phyloP scores from a whole-genome alignment of 1,140 invertebrate species.

The Schlechtendalia chinensis region DNA sequence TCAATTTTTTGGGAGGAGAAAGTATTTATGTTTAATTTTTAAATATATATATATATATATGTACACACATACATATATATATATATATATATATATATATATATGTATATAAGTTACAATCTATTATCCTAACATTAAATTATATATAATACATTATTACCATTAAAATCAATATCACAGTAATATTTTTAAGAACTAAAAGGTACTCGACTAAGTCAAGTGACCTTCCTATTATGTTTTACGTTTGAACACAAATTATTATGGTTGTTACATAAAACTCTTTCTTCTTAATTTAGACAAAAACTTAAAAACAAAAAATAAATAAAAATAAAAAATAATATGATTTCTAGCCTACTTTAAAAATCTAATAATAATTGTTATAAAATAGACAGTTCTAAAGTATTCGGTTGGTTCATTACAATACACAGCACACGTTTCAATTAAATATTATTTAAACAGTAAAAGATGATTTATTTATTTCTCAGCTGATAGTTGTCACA shows the following conservation, averaged over 20 bases:
- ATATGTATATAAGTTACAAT: neutral
- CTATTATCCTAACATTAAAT: constrained; percentile 28
- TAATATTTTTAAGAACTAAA: constrained; percentile 49
- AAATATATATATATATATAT: constrained; percentile 5
- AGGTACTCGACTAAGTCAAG: constrained; percentile 46
- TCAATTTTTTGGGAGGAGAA: neutral
- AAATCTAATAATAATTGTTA: constrained; percentile 49
- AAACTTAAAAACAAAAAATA: constrained; percentile 45
- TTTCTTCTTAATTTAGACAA: constrained; percentile 31
- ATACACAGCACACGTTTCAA: constrained; percentile 50
- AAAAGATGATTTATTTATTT: constrained; percentile 47
- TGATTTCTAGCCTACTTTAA: constrained; percentile 42
- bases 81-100: neutral
- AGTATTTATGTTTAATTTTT: neutral
- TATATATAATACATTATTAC: constrained; percentile 48
- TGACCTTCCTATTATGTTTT: constrained; percentile 43
- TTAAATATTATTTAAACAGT: constrained; percentile 50
- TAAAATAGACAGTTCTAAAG: constrained; percentile 50
- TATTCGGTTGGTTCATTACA: constrained; percentile 50
- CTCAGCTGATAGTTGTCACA: constrained; percentile 48
- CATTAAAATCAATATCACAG: constrained; percentile 50
- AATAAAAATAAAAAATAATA: no score
- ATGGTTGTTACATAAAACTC: constrained; percentile 48
- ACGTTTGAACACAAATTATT: constrained; percentile 48
- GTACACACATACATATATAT: neutral